Percentiles rank a stretch among this genome's conserved stretches.
Conservation (phyloP, 2,888 invertebrate genomes). For the Hirtodrosophila histrioides region DNA sequence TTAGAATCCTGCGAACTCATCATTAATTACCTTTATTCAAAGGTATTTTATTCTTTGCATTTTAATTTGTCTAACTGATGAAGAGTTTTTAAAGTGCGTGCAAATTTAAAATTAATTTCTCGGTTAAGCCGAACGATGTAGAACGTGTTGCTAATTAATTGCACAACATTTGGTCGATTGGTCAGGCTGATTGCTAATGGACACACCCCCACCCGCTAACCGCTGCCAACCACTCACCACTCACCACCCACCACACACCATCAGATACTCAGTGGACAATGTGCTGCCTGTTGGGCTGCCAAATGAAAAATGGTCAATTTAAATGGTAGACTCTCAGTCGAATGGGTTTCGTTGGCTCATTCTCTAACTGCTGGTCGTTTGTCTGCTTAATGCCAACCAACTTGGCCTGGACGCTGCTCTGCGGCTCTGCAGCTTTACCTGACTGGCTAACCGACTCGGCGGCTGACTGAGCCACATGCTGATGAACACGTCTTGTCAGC, state of each 20-base stretch:
- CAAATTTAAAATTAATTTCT: constrained; percentile 47
- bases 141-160: constrained; percentile 58
- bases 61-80: constrained; percentile 8
- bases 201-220: constrained; percentile 3
- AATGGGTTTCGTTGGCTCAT: constrained; percentile 8
- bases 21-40: no score
- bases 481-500: constrained; percentile 73
- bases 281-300: constrained; percentile 18
- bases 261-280: neutral
- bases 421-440: constrained; percentile 8
- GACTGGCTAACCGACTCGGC: constrained; percentile 21
- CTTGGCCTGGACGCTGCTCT: constrained; percentile 27
- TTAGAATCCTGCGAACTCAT: no score
- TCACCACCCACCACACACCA: neutral
- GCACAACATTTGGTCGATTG: constrained; percentile 59
- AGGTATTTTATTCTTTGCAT: neutral
- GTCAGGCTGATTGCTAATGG: constrained; percentile 47
- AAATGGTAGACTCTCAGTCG: constrained; percentile 53
- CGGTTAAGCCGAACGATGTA: constrained; percentile 8
- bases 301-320: constrained; percentile 65
- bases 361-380: constrained; percentile 66
- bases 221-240: no score
- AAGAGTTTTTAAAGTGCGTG: constrained; percentile 43
- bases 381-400: constrained; percentile 53
- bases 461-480: constrained; percentile 57